Base-by-base conservation (phyloP, 2,113 vertebrate genomes). In the Cynocephalus volans region DNA sequence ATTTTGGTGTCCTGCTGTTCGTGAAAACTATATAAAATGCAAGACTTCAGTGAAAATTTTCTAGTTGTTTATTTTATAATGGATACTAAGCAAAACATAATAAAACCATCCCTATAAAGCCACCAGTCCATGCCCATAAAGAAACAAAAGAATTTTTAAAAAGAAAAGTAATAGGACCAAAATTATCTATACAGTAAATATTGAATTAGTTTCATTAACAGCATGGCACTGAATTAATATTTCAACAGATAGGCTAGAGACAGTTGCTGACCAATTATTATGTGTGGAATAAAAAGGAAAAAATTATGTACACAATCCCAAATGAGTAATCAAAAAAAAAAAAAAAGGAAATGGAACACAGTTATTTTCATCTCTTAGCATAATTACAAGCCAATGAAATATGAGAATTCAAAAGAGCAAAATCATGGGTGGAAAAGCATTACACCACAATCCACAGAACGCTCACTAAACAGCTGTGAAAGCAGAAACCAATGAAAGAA, bases 341-440 rank as follows among this genome's bases (percentile, higher is more conserved):
- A 41, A 41, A 69, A 41, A 77, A 33, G 28, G 62, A 91, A 95
- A 77, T 5, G 24, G 13, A 50, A 52, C 77, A 73, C 26, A 84
- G 26, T 82, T 87, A 75, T 84, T 92, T 89, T 54, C 36, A 64
- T n/a, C 33, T 85, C 14, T 88, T 58, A 80, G 45, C 17, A 77
- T 28, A 92, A 94, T 75, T 76, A 90, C 15, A 97, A 88, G 28
- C 12, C 48, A 64, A 77, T 69, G 95, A 88, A 86, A 62, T 36
- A 72, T 41, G 41, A 41, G 41, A 79, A 87, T n/a, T 93, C 31
- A 64, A 96, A 70, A 75, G 2, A 65, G 26, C 23, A 92, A 88
- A 93, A 85, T 77, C 54, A 45, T 58, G 5, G 33, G 19, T 62
- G 11, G 11, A 50, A 69, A 67, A 41, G 4, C 41, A 8, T 56